Evolutionary conservation across 2,888 invertebrate species (phyloP).

Genomic region (Ectemnius cavifrons): DNA sequence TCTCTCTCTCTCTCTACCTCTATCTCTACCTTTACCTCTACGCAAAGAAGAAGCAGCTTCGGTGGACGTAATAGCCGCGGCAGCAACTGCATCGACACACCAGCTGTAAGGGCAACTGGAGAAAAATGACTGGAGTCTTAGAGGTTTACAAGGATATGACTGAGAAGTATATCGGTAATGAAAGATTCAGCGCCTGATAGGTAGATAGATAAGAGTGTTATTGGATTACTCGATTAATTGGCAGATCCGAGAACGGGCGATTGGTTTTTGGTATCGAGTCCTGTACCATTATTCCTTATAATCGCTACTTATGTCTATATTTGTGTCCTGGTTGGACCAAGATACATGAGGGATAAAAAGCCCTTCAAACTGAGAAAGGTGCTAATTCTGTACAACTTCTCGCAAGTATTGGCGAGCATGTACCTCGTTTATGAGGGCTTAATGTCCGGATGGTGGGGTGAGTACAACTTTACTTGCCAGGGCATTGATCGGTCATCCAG

Average conservation of each 20-base stretch:
- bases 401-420: slow-evolving; percentile 90
- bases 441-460: slow-evolving; percentile 76
- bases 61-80: too few relatives aligned
- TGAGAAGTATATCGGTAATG: slow-evolving; percentile 70
- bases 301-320: slow-evolving; percentile 85
- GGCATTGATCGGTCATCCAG: slow-evolving; percentile 83
- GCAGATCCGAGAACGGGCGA: slow-evolving; percentile 84
- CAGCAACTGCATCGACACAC: too few relatives aligned
- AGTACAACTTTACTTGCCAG: slow-evolving; percentile 86
- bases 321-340: slow-evolving; percentile 87
- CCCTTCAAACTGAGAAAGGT: slow-evolving; percentile 89
- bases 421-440: slow-evolving; percentile 85
- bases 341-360: slow-evolving; percentile 91
- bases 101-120: neutral
- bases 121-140: slow-evolving; percentile 69
- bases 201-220: too few relatives aligned
- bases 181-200: neutral
- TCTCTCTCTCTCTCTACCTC: too few relatives aligned
- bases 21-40: too few relatives aligned
- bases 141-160: slow-evolving; percentile 72
- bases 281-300: slow-evolving; percentile 84
- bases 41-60: too few relatives aligned
- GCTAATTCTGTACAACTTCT: slow-evolving; percentile 90
- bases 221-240: slow-evolving; percentile 6
- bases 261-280: slow-evolving; percentile 87